Conservation (phyloP, 2,888 invertebrate genomes). For the Synergus itoensis region DNA sequence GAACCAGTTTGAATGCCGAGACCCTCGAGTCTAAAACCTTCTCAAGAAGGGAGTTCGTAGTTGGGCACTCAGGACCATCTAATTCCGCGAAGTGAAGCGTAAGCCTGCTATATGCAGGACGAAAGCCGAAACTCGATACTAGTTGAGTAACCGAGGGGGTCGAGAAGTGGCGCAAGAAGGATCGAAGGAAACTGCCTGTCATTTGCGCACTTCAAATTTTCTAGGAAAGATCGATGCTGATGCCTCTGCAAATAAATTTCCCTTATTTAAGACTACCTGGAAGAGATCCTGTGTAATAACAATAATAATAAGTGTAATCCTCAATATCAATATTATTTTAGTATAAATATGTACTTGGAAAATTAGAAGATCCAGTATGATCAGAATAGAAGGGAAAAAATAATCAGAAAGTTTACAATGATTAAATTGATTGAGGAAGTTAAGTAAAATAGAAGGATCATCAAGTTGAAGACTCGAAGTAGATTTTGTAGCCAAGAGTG, state of each 20-base stretch:
- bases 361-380: neutral
- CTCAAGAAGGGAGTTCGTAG: conserved; percentile 38
- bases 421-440: neutral
- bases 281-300: neutral
- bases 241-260: conserved; percentile 50
- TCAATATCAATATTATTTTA: neutral
- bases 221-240: conserved; percentile 55
- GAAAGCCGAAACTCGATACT: conserved; percentile 70
- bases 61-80: conserved; percentile 59
- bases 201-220: conserved; percentile 46
- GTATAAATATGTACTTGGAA: neutral
- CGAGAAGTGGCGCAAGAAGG: conserved; percentile 55
- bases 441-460: neutral
- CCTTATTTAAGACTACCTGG: neutral
- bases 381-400: neutral
- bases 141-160: conserved; percentile 61
- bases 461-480: conserved; percentile 2
- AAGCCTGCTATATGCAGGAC: conserved; percentile 72
- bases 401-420: neutral
- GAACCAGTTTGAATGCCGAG: conserved; percentile 4
- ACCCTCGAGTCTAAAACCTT: conserved; percentile 21
- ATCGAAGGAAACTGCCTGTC: conserved; percentile 53
- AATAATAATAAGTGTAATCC: neutral
- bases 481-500: conserved; percentile 20
- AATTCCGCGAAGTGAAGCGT: conserved; percentile 73